Evolutionary conservation across 2,797 vertebrate genomes (phyloP).

Genomic region (Ciconia nigra): DNA sequence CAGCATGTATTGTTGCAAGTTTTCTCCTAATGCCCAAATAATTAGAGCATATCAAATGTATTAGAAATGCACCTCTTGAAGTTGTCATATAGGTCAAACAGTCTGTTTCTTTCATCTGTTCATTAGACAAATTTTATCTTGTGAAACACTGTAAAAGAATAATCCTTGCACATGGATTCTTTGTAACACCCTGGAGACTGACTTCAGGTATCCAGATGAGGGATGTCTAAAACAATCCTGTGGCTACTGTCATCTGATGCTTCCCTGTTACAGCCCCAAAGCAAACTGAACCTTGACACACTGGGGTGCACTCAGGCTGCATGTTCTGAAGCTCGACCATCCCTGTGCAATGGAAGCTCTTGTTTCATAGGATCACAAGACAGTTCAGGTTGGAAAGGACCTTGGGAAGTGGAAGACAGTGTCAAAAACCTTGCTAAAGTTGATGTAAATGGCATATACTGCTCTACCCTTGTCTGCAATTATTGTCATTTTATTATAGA

Average conservation of each 20-base stretch:
- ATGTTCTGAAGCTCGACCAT: background rate
- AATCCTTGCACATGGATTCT: background rate
- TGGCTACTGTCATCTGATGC: background rate
- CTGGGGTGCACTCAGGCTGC: background rate
- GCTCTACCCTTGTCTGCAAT: background rate
- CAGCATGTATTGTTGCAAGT: background rate
- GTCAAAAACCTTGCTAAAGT: background rate
- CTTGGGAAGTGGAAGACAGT: background rate
- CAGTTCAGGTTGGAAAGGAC: background rate
- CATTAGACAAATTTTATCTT: background rate
- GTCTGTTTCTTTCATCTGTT: constrained; percentile 16
- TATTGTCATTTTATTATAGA: background rate
- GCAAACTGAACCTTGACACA: background rate
- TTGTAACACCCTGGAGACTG: background rate
- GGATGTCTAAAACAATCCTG: background rate
- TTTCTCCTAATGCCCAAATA: background rate
- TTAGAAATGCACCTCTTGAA: constrained; percentile 5
- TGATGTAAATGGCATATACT: background rate
- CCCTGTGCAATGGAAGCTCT: background rate
- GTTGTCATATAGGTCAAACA: constrained; percentile 26
- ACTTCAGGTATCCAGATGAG: background rate
- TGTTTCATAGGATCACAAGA: background rate
- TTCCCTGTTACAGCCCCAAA: background rate
- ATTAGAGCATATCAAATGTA: constrained; percentile 30
- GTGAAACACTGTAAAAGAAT: constrained; percentile 3